phyloP scores from a whole-genome alignment of 2,113 vertebrate species.

The Zosterops lateralis region DNA sequence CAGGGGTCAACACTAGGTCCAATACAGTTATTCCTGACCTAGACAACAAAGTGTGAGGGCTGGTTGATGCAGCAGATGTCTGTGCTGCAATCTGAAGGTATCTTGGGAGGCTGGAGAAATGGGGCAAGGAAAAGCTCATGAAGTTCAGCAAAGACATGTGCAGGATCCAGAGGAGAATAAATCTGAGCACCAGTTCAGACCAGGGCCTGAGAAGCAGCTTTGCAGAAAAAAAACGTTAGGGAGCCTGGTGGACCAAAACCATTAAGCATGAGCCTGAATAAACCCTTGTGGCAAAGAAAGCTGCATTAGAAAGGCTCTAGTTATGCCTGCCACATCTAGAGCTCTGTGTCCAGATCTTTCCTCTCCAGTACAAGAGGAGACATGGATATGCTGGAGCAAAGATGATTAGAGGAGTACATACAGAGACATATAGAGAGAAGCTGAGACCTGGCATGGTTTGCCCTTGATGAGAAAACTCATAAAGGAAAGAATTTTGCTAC shows the following conservation, averaged over 20 bases:
- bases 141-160: neutral
- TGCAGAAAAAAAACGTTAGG: neutral
- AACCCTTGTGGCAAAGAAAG: neutral
- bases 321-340: neutral
- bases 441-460: neutral
- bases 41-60: neutral
- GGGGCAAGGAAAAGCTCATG: neutral
- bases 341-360: neutral
- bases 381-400: neutral
- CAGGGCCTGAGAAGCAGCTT: neutral
- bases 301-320: neutral
- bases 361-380: neutral
- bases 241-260: neutral
- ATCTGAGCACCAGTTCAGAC: accelerated
- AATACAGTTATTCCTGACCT: neutral
- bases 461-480: neutral
- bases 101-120: neutral
- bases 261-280: neutral
- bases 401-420: no score
- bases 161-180: neutral
- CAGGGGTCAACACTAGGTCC: no score
- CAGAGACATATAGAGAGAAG: neutral
- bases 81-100: neutral
- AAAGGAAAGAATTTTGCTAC: neutral
- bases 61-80: neutral